Evolutionary conservation across 2,113 vertebrate genomes (phyloP), one percentile per base, ranked within the genome.

Genomic region (Oryzias celebensis): DNA sequence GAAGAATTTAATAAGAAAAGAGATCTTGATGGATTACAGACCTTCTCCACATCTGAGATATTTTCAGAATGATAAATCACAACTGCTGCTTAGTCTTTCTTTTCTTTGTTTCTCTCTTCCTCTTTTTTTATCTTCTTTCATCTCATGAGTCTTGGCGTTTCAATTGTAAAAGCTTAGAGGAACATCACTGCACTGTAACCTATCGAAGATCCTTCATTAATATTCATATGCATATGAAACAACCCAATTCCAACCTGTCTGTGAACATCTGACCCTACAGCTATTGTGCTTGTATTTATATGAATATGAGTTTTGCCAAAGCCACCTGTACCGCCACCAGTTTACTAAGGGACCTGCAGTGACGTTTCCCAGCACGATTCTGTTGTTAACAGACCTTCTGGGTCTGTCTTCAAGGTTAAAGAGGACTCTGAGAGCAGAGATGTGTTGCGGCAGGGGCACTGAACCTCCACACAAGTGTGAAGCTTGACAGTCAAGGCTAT

Each of bases 1-100:
- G 83, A 89, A 90, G 89, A 91, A 91, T 92, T 89, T 93, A 92
- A 92, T 93, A 92, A 91, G 90, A 92, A 91, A 91, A 85, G 84
- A 88, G 87, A 92, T 91, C 80, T 88, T 92, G 91, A 93, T 92
- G 92, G 91, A 92, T 93, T 92, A 91, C 84, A 88, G 83, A 85
- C 87, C 85, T 88, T 91, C 89, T 90, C 86, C 86, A 89, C 82
- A 85, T 87, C 84, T 83, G 85, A 92, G 90, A 92, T 88, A 90
- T 88, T 90, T 91, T 88, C 84, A 83, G 77, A 92, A 91, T 92
- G 92, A 92, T 90, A 76, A 90, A 92, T 92, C 90, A 88, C 90
- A 90, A 89, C 91, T 85, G 85, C 81, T 82, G 87, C 88, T 88
- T 77, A 85, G 78, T 59, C 69, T 74, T 71, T 75, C 26, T 28